phyloP scores from a whole-genome alignment of 2,113 vertebrate genomes.

The Ciconia maguari region DNA sequence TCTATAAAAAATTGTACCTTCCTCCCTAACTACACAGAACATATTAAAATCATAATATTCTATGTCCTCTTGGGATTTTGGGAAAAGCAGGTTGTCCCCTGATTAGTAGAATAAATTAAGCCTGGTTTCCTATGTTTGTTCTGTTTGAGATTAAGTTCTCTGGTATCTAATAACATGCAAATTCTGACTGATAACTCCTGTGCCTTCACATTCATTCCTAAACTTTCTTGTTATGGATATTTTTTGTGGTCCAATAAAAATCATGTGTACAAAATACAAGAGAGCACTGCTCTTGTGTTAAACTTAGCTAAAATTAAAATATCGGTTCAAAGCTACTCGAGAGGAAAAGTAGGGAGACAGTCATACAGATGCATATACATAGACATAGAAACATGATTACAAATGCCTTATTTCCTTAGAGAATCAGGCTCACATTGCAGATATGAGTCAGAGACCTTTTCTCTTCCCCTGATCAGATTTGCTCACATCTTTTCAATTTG shows the following conservation, averaged over 20 bases:
- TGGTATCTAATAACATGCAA: not conserved
- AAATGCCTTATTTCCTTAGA: not conserved
- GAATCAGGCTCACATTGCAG: not conserved
- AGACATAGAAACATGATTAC: not conserved
- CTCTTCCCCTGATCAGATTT: not conserved
- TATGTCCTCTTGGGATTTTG: not conserved
- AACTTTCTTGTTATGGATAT: not conserved
- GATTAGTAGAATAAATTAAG: not conserved
- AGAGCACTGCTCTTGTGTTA: rapidly evolving
- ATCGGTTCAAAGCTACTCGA: not conserved
- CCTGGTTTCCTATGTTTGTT: not conserved
- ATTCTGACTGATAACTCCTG: not conserved
- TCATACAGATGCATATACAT: not conserved
- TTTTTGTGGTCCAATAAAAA: not conserved
- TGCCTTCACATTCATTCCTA: not conserved
- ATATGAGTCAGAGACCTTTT: not conserved
- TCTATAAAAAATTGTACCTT: not conserved
- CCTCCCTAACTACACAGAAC: not conserved
- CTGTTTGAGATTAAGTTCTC: not conserved
- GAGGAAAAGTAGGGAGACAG: not conserved
- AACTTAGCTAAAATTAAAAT: not conserved
- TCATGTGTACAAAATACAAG: not conserved
- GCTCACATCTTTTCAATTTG: not conserved
- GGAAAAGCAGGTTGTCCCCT: not conserved
- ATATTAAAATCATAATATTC: not conserved